A percentile compares a stretch with the other conserved stretches of the same genome.
Evolutionary conservation across 1,140 invertebrate species (phyloP).

Genomic region (Psix sp.): DNA sequence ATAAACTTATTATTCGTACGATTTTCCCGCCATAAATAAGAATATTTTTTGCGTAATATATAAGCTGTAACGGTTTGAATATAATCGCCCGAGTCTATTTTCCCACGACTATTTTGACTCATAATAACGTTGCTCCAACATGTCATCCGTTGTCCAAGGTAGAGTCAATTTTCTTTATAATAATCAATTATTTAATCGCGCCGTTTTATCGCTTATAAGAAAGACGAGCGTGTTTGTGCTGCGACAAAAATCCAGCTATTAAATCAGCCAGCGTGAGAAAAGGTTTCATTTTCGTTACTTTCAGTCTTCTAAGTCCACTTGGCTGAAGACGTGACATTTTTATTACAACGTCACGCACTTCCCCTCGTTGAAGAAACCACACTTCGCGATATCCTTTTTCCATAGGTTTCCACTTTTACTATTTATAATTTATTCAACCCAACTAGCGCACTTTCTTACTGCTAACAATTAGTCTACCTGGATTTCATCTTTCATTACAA

Average conservation of each 20-base stretch:
- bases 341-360: no score
- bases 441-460: no score
- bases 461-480: no score
- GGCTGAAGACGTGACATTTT: no score
- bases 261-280: no score
- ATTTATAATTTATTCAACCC: no score
- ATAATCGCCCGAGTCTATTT: constrained; percentile 3
- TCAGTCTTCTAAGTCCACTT: no score
- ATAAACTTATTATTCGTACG: not conserved
- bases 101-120: constrained; percentile 26
- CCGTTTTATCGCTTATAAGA: not conserved
- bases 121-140: constrained; percentile 4
- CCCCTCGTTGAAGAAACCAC: no score
- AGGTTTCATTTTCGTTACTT: no score
- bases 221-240: not conserved
- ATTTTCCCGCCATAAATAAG: constrained; percentile 8
- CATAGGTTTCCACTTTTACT: no score
- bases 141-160: not conserved
- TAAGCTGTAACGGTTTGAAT: constrained; percentile 5
- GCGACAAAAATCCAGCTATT: not conserved
- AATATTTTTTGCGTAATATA: constrained; percentile 2
- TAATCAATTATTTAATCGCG: not conserved
- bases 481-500: no score
- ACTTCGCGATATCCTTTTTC: no score
- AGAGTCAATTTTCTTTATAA: constrained; percentile 5